Base-by-base conservation (phyloP, 2,113 vertebrate genomes). In the Gopherus flavomarginatus region DNA sequence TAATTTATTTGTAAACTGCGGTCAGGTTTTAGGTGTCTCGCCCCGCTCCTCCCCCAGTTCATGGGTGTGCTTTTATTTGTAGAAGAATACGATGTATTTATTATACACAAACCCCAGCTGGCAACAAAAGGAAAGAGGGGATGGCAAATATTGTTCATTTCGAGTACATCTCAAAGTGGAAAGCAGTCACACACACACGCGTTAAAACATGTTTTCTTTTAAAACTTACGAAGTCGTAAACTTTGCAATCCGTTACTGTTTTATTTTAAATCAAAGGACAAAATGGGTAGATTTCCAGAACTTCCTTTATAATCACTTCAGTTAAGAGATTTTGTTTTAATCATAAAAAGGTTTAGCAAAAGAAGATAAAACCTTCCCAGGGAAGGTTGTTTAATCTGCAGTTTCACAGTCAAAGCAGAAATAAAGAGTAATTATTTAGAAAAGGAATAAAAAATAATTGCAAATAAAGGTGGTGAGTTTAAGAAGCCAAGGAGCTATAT, bases 401-500 rank as follows among this genome's bases (percentile, higher is more conserved):
- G 29, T 87, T 72, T 56, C n/a, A 57, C 57, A 4, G 84, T 75
- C 84, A 87, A 69, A 88, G 57, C 89, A 80, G 94, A 91, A 92
- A 97, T 77, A 83, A 57, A 87, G 87, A 81, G 54, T 5, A 65
- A 92, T 90, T 92, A 94, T 94, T 97, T 93, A 75, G 35, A 75
- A 97, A 98, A 98, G 84, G 87, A 98, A 97, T 92, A 95, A 72
- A 88, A 85, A 72, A 81, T 83, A 95, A 95, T n/a, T 13, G 38
- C 77, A 92, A 85, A 91, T 91, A 96, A 95, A 95, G 85, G 72
- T 22, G 10, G 26, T 92, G 95, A 90, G 50, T 90, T 96, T 96
- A 59, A 84, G 95, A 97, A 96, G 97, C 83, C 89, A 49, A 49
- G 75, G 94, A 90, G 90, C 93, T 95, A 77, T 95, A 77, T 52